Percentiles rank a stretch among this genome's conserved stretches.
Conservation (phyloP, 2,797 vertebrate genomes). For the Todus mexicanus region DNA sequence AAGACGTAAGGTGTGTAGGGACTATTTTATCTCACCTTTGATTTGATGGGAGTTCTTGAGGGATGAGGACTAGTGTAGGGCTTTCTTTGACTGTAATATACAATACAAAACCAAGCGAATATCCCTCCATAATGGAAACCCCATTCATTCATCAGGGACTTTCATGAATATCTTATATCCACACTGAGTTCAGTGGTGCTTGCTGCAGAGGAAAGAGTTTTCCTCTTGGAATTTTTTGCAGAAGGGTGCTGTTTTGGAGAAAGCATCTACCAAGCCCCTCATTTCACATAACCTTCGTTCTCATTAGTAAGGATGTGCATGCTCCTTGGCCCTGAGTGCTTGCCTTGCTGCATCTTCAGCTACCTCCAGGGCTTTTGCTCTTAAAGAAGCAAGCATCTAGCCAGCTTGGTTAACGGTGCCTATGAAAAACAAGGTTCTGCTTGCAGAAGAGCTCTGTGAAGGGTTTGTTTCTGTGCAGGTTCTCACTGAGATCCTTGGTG, state of each 20-base stretch:
- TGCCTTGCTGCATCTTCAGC: background rate
- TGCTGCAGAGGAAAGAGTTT: background rate
- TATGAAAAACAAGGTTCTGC: background rate
- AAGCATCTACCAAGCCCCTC: background rate
- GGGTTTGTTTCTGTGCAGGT: background rate
- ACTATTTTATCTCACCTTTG: background rate
- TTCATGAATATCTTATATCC: background rate
- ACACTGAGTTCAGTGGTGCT: background rate
- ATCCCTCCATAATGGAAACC: background rate
- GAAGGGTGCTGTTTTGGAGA: background rate
- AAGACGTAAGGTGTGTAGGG: background rate
- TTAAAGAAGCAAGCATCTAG: background rate
- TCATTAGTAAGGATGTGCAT: background rate
- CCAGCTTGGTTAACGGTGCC: background rate
- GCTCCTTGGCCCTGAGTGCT: background rate
- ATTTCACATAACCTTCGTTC: background rate
- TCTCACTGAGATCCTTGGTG: background rate
- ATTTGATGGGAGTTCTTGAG: background rate
- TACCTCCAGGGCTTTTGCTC: background rate
- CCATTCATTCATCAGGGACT: background rate
- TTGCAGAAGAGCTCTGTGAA: background rate
- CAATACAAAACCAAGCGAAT: background rate
- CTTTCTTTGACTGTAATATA: background rate
- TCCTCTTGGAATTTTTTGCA: background rate
- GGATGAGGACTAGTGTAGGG: background rate